Base-by-base conservation (phyloP, 2,888 invertebrate genomes). In the Xestia rhomboidea region DNA sequence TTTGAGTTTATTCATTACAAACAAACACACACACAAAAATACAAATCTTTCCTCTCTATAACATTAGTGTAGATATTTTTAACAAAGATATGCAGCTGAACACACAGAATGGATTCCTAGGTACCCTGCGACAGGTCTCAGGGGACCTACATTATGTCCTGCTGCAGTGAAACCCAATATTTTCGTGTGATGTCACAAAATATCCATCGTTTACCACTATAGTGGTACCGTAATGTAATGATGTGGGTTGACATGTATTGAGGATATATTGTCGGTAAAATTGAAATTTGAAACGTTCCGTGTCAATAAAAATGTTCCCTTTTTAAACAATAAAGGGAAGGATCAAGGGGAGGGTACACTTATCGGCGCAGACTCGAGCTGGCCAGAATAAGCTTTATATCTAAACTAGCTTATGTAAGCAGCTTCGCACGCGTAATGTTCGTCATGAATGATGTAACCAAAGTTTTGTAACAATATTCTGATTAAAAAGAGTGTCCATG, bases 101-200 rank as follows among this genome's bases (percentile, higher is more conserved):
- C 41, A n/a, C 10, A 68, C n/a, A 46, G 24, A 44, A 30, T 11
- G 15, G 63, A 67, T 73, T 24, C 21, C 2, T 69, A 62, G 76
- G 54, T 67, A 82, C 41, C 51, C 51, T 2, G 49, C 27, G 60
- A 76, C 76, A 64, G 15, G 80, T 67, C 76, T 46, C 86, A 30
- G 8, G 81, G 78, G 86, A 74, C 54, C n/a, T 46, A 44, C 67
- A 85, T 13, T 68, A 78, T 76, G 46, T 63, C 34, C 64, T 75
- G 41, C 70, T 76, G 82, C 74, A 81, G 30, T 77, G 68, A 70
- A 83, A 81, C 73, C 54, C 74, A 84, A 85, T 82, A 85, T 84
- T 77, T 71, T 34, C 44, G 38, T 68, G 38, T 70, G 21, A 60
- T 66, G 30, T 69, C 67, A 69, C 57, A 71, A 57, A 46, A 67